Evolutionary conservation across 2,797 vertebrate species (phyloP).

Genomic region (Anabacerthia variegaticeps): DNA sequence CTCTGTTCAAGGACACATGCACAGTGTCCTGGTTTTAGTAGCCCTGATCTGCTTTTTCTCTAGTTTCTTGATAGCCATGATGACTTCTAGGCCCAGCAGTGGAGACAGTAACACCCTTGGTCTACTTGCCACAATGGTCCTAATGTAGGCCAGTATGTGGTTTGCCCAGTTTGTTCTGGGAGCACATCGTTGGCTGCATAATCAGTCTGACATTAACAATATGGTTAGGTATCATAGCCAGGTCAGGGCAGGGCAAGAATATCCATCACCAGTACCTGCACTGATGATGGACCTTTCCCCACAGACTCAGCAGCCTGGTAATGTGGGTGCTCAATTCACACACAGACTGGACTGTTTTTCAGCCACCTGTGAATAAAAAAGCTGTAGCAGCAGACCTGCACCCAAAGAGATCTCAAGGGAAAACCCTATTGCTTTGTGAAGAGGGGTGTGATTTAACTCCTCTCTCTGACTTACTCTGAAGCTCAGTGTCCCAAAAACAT

Average conservation of each 20-base stretch:
- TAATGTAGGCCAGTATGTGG: background rate
- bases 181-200: fast-evolving
- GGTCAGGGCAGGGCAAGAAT: background rate
- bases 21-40: background rate
- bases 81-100: background rate
- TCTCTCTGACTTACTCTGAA: background rate
- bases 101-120: fast-evolving
- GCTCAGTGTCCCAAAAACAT: background rate
- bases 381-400: background rate
- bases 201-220: background rate
- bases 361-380: background rate
- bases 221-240: background rate
- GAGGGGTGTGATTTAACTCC: background rate
- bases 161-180: background rate
- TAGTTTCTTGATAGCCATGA: background rate
- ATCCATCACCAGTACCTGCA: background rate
- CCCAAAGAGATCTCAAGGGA: background rate
- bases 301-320: background rate
- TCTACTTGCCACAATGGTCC: background rate
- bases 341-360: background rate
- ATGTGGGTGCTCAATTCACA: background rate
- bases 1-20: fast-evolving
- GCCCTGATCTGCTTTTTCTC: background rate
- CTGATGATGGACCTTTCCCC: background rate
- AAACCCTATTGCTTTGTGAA: background rate